Base-by-base conservation (phyloP, 2,113 vertebrate species). In the Sinocyclocheilus maitianheensis region DNA sequence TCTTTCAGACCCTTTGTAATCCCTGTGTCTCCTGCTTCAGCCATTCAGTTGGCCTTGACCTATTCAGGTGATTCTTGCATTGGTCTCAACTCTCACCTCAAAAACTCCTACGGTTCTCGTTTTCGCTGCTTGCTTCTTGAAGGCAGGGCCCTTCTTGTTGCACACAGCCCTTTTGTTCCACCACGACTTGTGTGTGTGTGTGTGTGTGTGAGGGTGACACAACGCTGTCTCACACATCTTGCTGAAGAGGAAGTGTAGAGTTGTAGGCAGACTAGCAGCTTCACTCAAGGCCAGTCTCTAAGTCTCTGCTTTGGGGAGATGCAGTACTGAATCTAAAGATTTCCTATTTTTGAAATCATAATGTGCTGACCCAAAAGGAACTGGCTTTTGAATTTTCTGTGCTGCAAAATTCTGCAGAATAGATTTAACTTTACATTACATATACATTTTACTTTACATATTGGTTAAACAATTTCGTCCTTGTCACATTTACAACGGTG, bases 191-290 rank as follows among this genome's bases (percentile, higher is more conserved):
- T 77, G 60, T 74, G 46, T 26, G 34, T 69, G n/a, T 26, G 26
- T 26, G 26, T 77, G 60, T 74, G 46, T 26, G 34, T 71, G n/a
- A 16, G 40, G 72, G 83, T 58, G 83, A 77, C 77, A 77, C 13
- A 5, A 10, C 22, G 26, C n/a, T 53, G n/a, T 71, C 76, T 22
- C 74, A 65, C 75, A 67, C 46, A 34, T 65, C 30, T 26, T 4
- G 37, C 78, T 62, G 37, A 37, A 88, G 40, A 74, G 87, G 81
- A 88, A 88, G 85, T 84, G 83, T 75, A 78, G 82, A 58, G 63
- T 30, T 46, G 26, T 77, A 76, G 53, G 43, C 34, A 20, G 78
- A 81, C 71, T n/a, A 46, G 40, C 43, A 26, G 7, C 43, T 76
- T 77, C 26, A 24, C 34, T 63, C 12, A 43, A 43, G 77, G 58